phyloP scores from a whole-genome alignment of 2,888 invertebrate genomes.

The Rhagium mordax region DNA sequence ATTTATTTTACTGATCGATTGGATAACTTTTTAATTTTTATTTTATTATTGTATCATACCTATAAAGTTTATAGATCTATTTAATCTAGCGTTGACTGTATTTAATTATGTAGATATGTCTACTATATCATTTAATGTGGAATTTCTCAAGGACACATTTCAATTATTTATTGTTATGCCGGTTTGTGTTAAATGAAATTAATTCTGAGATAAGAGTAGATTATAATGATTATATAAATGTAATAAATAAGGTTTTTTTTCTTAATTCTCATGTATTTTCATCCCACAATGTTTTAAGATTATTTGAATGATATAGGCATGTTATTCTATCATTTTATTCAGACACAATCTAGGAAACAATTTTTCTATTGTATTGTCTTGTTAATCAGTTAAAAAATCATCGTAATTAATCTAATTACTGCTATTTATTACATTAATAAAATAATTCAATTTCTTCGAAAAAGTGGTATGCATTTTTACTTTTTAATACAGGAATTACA shows the following conservation, averaged over 20 bases:
- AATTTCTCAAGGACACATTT: slow-evolving; percentile 10
- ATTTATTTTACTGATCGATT: neutral
- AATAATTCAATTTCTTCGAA: too few species aligned
- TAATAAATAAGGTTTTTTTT: neutral
- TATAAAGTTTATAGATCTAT: neutral
- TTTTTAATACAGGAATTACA: too few species aligned
- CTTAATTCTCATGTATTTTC: neutral
- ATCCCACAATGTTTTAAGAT: neutral
- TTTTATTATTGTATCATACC: neutral
- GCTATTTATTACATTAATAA: too few species aligned
- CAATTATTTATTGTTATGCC: neutral
- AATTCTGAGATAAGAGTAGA: neutral
- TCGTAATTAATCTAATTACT: neutral
- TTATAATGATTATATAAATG: neutral
- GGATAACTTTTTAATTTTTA: neutral
- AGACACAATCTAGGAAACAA: neutral
- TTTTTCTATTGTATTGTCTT: neutral
- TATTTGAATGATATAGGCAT: neutral
- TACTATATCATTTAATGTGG: neutral
- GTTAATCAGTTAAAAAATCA: neutral
- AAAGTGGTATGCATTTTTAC: too few species aligned
- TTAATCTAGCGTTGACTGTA: neutral
- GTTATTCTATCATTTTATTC: neutral
- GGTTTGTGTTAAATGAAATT: neutral
- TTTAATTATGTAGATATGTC: neutral